Conservation (phyloP, 2,888 invertebrate species). For the Notodonta dromedarius region DNA sequence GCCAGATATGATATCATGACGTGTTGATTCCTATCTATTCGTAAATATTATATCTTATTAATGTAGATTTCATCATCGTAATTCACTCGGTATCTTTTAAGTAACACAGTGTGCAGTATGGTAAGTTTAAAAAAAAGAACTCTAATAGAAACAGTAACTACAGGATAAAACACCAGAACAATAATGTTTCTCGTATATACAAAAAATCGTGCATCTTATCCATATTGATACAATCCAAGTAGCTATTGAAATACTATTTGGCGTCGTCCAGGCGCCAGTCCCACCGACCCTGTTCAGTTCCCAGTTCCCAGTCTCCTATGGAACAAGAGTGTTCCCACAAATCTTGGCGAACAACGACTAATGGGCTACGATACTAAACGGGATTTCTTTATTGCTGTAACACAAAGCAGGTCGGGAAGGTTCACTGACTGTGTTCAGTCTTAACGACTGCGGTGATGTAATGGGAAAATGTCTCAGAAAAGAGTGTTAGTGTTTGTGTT, state of each 20-base stretch:
- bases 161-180: no score
- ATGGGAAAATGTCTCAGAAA: not conserved
- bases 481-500: not conserved
- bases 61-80: no score
- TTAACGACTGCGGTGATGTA: constrained; percentile 15
- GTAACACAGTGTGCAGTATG: no score
- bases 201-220: constrained; percentile 14
- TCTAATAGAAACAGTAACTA: no score
- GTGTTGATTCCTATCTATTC: no score
- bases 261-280: constrained; percentile 40
- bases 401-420: constrained; percentile 10
- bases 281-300: constrained; percentile 35
- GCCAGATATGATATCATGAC: no score
- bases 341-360: constrained; percentile 50
- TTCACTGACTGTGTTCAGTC: constrained; percentile 19
- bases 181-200: no score
- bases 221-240: constrained; percentile 11
- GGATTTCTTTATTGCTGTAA: constrained; percentile 35
- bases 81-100: no score
- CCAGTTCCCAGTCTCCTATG: constrained; percentile 25
- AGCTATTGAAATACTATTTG: constrained; percentile 7
- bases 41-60: no score
- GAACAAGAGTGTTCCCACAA: constrained; percentile 33
- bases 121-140: no score
- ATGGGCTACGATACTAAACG: constrained; percentile 29